Conservation (phyloP, 2,113 vertebrate species). For the Sterrhoptilus dennistouni region DNA sequence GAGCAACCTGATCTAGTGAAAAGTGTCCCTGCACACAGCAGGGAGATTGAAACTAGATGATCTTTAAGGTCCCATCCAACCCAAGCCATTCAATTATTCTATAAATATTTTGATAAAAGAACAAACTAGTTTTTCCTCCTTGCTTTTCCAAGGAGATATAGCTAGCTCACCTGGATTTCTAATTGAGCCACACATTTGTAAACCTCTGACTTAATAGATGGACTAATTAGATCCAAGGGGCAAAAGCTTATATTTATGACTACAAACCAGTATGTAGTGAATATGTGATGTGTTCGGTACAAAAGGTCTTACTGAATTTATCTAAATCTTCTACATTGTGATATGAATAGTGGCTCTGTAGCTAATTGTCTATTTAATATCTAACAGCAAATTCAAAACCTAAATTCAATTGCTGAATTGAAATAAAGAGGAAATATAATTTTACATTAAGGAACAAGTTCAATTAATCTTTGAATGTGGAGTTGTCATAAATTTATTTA, state of each 20-base stretch:
- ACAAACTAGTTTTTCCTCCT: background rate
- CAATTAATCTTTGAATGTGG: background rate
- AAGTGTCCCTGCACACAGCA: no score
- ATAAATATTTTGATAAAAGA: background rate
- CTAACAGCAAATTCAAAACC: background rate
- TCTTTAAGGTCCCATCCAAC: background rate
- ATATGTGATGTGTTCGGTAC: background rate
- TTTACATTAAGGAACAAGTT: background rate
- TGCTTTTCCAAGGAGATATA: background rate
- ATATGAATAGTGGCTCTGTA: background rate
- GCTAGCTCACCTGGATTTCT: background rate
- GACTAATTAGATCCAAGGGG: background rate
- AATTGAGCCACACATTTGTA: background rate
- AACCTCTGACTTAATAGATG: background rate
- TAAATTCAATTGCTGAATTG: background rate
- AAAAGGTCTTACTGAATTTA: background rate
- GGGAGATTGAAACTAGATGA: background rate
- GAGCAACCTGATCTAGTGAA: background rate
- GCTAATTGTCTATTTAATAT: background rate
- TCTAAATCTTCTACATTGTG: background rate
- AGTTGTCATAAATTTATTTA: background rate
- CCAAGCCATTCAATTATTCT: background rate
- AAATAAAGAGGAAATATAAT: conserved; percentile 12
- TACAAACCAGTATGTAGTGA: background rate
- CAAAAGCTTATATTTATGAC: background rate